Evolutionary conservation across 2,888 invertebrate species (phyloP).

Genomic region (Lithophane ornitopus): DNA sequence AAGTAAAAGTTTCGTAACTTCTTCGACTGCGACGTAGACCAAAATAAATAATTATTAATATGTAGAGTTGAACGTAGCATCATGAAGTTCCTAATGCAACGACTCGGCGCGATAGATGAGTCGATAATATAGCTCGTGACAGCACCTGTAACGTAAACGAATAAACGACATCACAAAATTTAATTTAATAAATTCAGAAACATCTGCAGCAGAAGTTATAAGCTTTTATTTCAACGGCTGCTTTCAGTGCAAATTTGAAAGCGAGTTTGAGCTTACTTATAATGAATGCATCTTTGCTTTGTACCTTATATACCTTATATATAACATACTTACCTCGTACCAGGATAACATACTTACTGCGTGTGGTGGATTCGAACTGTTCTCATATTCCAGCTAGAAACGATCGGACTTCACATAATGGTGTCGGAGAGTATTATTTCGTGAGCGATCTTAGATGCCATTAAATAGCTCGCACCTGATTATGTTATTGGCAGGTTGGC

Average conservation of each 20-base stretch:
- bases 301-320: too few species aligned
- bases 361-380: not conserved
- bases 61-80: too few species aligned
- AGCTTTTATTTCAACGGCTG: not conserved
- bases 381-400: not conserved
- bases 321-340: not conserved
- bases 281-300: not conserved
- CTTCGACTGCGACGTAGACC: not conserved
- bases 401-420: not conserved
- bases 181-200: not conserved
- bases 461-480: not conserved
- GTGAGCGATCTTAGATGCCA: not conserved
- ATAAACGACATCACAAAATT: not conserved
- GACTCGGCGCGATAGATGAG: not conserved
- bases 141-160: not conserved
- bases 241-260: not conserved
- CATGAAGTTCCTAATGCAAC: not conserved
- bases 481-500: not conserved
- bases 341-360: constrained; percentile 16
- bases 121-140: not conserved
- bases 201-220: not conserved
- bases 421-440: constrained; percentile 2
- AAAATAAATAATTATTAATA: too few species aligned
- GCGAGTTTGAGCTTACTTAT: not conserved
- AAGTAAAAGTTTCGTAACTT: constrained; percentile 9